These are phyloP conservation scores for Parotocinclus haroldoi DNA, from an alignment of 2,797 vertebrate species.

Conservation along the genomic window DNA sequence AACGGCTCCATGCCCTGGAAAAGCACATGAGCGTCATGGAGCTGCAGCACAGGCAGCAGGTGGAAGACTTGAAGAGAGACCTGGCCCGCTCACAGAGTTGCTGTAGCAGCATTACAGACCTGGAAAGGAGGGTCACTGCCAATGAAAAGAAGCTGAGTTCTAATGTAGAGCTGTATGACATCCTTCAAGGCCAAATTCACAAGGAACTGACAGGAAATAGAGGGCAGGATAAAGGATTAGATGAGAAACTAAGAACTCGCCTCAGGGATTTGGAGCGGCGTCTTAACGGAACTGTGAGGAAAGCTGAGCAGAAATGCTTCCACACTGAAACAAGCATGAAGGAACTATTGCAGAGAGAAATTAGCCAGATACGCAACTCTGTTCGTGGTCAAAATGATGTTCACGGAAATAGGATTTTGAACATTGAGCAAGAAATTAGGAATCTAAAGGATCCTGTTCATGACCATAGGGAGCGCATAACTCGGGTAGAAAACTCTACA, in stretches of 20 bases:
- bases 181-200: slow-evolving; percentile 71
- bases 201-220: slow-evolving; percentile 60
- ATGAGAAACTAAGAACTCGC: slow-evolving; percentile 64
- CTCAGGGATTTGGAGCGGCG: slow-evolving; percentile 77
- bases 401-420: slow-evolving; percentile 65
- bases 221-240: slow-evolving; percentile 58
- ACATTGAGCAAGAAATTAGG: slow-evolving; percentile 68
- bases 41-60: slow-evolving; percentile 72
- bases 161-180: slow-evolving; percentile 65
- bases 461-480: slow-evolving; percentile 66
- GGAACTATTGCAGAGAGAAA: slow-evolving; percentile 67
- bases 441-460: slow-evolving; percentile 63
- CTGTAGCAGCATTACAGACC: slow-evolving; percentile 63
- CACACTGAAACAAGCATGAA: slow-evolving; percentile 72
- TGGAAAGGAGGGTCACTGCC: slow-evolving; percentile 66
- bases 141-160: slow-evolving; percentile 72
- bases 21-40: slow-evolving; percentile 80
- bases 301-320: slow-evolving; percentile 71
- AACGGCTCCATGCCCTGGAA: slow-evolving; percentile 79
- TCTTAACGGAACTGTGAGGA: slow-evolving; percentile 77
- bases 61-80: slow-evolving; percentile 68
- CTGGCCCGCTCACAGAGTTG: slow-evolving; percentile 64
- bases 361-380: slow-evolving; percentile 65
- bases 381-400: slow-evolving; percentile 61
- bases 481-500: slow-evolving; percentile 63